Base-by-base conservation (phyloP, 1,140 invertebrate species). In the Drosophila obscura region DNA sequence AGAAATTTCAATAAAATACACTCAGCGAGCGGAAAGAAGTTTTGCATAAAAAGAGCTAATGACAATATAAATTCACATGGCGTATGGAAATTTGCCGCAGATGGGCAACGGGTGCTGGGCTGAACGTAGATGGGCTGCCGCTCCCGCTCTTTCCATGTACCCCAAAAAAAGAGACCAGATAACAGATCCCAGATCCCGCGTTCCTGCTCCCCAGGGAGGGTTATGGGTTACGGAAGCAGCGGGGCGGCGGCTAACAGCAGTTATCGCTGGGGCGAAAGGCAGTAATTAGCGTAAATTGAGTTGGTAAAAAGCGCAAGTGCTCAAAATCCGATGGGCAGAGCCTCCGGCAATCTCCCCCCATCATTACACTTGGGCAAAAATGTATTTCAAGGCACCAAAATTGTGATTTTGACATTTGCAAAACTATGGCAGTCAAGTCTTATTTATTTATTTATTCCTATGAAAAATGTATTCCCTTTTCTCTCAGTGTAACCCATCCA, bases 271-370 rank as follows among this genome's bases (percentile, higher is more conserved):
- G 64, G 78, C 82, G 82, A 87, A 85, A 82, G 80, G 76, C 82
- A 87, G 83, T 87, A 87, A 87, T 87, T 87, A 87, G 82, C 83
- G 78, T 88, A 87, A 87, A 87, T 87, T 87, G 83, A 88, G 83
- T 88, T 82, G 78, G 71, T 87, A 88, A 87, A 87, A 87, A 82
- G 83, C 71, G 82, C 83, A 87, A 87, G 78, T 79, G 75, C 76
- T 68, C 59, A 51, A 67, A 75, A 77, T 80, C 66, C 75, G 50
- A 53, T 58, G 44, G 39, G 50, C 50, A 8, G 35, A 35, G 46
- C 43, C 1, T 7, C 43, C 19, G 16, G n/a, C n/a, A n/a, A n/a
- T 6, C 35, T 15, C n/a, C 31, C 19, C 3, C 9, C 31, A 35
- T 39, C 35, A 4, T 39, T 39, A 39, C 11, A 39, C 35, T 39